Conservation (phyloP, 2,113 vertebrate genomes). For the Bujurquina vittata region DNA sequence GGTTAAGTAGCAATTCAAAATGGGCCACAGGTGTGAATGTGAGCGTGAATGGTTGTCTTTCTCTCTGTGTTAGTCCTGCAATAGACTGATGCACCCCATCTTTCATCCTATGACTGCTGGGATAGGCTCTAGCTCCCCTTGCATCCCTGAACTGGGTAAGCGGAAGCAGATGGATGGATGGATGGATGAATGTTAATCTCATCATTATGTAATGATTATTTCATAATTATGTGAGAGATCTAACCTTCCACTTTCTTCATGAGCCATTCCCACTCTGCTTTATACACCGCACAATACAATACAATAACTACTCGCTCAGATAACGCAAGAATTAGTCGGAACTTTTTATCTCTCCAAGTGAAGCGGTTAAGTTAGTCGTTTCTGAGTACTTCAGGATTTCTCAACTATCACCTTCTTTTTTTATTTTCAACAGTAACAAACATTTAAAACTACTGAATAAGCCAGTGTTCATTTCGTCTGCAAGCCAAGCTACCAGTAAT, state of each 20-base stretch:
- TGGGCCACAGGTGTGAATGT: background rate
- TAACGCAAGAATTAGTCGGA: background rate
- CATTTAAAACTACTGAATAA: too few relatives aligned
- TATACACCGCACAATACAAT: background rate
- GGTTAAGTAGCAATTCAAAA: background rate
- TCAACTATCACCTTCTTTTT: too few relatives aligned
- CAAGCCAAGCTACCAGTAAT: background rate
- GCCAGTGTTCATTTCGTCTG: too few relatives aligned
- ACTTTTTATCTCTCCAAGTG: too few relatives aligned
- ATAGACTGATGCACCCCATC: background rate
- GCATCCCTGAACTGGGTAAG: background rate
- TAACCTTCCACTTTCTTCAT: too few relatives aligned
- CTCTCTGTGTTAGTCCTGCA: background rate
- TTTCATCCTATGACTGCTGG: background rate
- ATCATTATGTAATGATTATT: background rate
- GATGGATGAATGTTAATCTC: background rate
- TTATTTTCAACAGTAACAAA: too few relatives aligned
- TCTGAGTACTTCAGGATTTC: too few relatives aligned
- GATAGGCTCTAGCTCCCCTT: background rate
- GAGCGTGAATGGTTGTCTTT: background rate
- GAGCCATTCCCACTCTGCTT: background rate
- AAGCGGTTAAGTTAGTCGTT: too few relatives aligned
- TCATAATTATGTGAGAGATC: background rate
- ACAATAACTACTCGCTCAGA: too few relatives aligned
- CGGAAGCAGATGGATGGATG: background rate